These are phyloP conservation scores for Zaprionus bogoriensis DNA, from an alignment of 2,888 invertebrate species.

Conservation along the genomic window DNA sequence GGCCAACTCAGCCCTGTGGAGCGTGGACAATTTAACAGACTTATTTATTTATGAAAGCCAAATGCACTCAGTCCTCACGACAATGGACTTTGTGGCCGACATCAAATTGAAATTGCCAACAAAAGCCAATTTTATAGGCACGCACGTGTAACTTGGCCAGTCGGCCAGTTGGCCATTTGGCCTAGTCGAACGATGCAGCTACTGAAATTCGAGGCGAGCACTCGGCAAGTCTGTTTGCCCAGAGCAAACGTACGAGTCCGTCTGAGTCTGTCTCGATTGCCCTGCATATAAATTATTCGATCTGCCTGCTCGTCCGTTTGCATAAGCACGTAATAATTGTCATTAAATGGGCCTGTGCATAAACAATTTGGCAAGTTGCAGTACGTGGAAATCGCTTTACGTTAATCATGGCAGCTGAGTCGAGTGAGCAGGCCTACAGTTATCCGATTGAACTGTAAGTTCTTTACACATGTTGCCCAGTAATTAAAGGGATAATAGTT, in stretches of 20 bases:
- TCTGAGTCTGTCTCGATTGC: slow-evolving; percentile 8
- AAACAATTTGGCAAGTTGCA: slow-evolving; percentile 6
- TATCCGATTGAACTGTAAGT: no score
- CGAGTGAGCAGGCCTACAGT: no score
- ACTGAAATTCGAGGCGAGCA: slow-evolving; percentile 22
- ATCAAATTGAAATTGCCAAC: slow-evolving; percentile 53
- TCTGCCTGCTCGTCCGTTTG: neutral
- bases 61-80: slow-evolving; percentile 59
- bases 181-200: neutral
- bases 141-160: slow-evolving; percentile 56
- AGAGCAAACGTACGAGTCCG: slow-evolving; percentile 17
- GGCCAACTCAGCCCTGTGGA: slow-evolving; percentile 14
- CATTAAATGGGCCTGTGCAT: slow-evolving; percentile 15
- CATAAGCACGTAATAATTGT: neutral
- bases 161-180: slow-evolving; percentile 12
- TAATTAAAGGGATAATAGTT: no score
- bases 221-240: slow-evolving; percentile 6
- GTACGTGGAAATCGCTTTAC: slow-evolving; percentile 3
- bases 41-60: slow-evolving; percentile 71
- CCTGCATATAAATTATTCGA: neutral
- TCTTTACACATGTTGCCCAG: no score
- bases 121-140: slow-evolving; percentile 55
- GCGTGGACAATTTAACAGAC: slow-evolving; percentile 68
- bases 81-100: slow-evolving; percentile 55
- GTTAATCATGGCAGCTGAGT: neutral